Percentiles rank a stretch among this genome's conserved stretches.
Conservation (phyloP, 1,140 invertebrate genomes). For the Homarus americanus region DNA sequence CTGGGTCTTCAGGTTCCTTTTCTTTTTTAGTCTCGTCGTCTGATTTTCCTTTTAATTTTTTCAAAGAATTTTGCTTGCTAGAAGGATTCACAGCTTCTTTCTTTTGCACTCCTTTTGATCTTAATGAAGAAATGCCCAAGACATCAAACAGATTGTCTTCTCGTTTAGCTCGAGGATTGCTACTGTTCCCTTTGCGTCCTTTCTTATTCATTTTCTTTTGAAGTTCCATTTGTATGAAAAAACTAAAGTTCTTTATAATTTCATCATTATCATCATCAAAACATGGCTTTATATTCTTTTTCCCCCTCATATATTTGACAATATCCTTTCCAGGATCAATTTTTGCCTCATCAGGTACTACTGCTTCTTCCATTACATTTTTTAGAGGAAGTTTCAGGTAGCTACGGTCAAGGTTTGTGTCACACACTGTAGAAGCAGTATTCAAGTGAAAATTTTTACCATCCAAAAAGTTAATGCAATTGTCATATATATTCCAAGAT, state of each 20-base stretch:
- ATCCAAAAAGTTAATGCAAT: slow-evolving; percentile 59
- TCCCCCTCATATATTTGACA: slow-evolving; percentile 48
- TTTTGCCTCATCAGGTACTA: slow-evolving; percentile 48
- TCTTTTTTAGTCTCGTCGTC: slow-evolving; percentile 1
- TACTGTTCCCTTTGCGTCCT: slow-evolving; percentile 2
- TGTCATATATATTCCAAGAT: slow-evolving; percentile 68
- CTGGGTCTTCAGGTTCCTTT: background rate
- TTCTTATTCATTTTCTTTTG: slow-evolving; percentile 49
- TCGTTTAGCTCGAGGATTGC: background rate
- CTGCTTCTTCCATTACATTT: slow-evolving; percentile 48
- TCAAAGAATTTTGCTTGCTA: background rate
- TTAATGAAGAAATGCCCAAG: slow-evolving; percentile 30
- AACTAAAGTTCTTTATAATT: slow-evolving; percentile 45
- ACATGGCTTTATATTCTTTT: slow-evolving; percentile 26
- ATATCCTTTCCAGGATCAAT: slow-evolving; percentile 55
- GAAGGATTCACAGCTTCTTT: background rate
- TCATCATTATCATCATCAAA: slow-evolving; percentile 12
- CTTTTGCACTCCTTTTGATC: slow-evolving; percentile 1
- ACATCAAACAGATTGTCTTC: slow-evolving; percentile 65
- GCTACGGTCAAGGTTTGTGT: slow-evolving; percentile 52
- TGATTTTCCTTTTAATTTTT: slow-evolving; percentile 8
- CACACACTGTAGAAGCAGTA: slow-evolving; percentile 23
- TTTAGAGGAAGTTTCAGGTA: slow-evolving; percentile 49
- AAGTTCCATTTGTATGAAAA: slow-evolving; percentile 52
- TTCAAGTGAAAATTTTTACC: slow-evolving; percentile 52